Conservation (phyloP, 2,888 invertebrate genomes). For the Lagria hirta region DNA sequence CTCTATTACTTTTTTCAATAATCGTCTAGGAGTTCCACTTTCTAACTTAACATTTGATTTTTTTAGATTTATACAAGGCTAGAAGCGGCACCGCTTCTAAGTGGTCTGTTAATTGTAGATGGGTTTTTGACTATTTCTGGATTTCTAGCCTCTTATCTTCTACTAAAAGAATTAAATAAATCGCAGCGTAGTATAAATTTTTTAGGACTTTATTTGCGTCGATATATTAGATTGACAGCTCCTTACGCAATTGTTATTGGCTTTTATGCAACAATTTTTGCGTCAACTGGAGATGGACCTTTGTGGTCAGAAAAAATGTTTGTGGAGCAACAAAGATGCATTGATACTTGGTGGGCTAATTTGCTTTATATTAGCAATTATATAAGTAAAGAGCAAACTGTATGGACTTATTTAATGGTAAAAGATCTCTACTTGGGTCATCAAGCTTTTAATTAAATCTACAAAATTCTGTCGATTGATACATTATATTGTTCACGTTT, state of each 20-base stretch:
- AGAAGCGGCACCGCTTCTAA: conserved; percentile 57
- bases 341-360: conserved; percentile 71
- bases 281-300: conserved; percentile 70
- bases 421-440: no score
- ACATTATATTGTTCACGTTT: no score
- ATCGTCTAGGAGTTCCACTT: no score
- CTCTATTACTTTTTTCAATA: no score
- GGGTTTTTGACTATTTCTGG: conserved; percentile 70
- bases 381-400: conserved; percentile 62
- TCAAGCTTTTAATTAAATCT: conserved; percentile 8
- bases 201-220: conserved; percentile 61
- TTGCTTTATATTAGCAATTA: conserved; percentile 72
- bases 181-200: conserved; percentile 62
- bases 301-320: conserved; percentile 66
- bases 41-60: no score
- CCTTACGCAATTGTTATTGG: conserved; percentile 69
- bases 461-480: conserved; percentile 14
- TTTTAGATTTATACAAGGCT: conserved; percentile 41
- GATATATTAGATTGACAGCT: conserved; percentile 72
- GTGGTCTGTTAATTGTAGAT: conserved; percentile 68
- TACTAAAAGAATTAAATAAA: conserved; percentile 65
- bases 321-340: conserved; percentile 58
- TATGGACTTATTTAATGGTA: no score
- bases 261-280: conserved; percentile 72
- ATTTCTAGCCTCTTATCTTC: conserved; percentile 66